Evolutionary conservation across 2,113 vertebrate genomes (phyloP).

Genomic region (Scatophagus argus): DNA sequence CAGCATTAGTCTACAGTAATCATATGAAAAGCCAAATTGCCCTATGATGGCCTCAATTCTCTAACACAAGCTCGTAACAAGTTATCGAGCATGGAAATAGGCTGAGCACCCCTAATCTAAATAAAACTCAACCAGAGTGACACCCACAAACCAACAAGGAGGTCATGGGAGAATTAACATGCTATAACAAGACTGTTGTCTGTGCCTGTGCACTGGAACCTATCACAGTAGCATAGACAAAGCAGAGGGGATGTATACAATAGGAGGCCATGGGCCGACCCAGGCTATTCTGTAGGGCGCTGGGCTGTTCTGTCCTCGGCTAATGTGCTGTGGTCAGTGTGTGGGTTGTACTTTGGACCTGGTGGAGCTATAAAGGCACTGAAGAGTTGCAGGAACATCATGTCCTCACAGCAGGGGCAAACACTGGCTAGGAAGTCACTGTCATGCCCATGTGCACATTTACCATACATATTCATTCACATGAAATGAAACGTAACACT

Average conservation of each 20-base stretch:
- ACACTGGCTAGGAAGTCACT: conserved; percentile 50
- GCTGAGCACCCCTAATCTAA: conserved; percentile 50
- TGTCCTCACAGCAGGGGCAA: conserved; percentile 61
- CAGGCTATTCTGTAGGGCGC: conserved; percentile 56
- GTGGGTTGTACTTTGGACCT: conserved; percentile 55
- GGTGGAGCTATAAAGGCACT: conserved; percentile 60
- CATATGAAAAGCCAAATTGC: not conserved
- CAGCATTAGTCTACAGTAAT: not conserved
- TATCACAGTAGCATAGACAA: conserved; percentile 78
- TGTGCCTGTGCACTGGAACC: conserved; percentile 77
- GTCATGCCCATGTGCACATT: conserved; percentile 53
- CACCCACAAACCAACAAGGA: conserved; percentile 60
- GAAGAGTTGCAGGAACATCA: conserved; percentile 68
- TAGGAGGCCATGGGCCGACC: conserved; percentile 67
- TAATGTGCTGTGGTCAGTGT: conserved; percentile 65
- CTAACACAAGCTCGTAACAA: conserved; percentile 5
- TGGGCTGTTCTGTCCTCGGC: conserved; percentile 50
- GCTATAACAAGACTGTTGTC: conserved; percentile 76
- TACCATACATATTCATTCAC: conserved; percentile 47
- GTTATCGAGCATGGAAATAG: conserved; percentile 44
- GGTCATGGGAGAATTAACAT: conserved; percentile 78
- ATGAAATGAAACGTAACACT: conserved; percentile 32
- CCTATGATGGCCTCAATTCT: conserved; percentile 6
- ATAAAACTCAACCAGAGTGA: conserved; percentile 62
- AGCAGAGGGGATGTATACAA: conserved; percentile 81